These are phyloP conservation scores for Solenopsis invicta DNA, from an alignment of 1,140 invertebrate genomes.

Conservation along the genomic window DNA sequence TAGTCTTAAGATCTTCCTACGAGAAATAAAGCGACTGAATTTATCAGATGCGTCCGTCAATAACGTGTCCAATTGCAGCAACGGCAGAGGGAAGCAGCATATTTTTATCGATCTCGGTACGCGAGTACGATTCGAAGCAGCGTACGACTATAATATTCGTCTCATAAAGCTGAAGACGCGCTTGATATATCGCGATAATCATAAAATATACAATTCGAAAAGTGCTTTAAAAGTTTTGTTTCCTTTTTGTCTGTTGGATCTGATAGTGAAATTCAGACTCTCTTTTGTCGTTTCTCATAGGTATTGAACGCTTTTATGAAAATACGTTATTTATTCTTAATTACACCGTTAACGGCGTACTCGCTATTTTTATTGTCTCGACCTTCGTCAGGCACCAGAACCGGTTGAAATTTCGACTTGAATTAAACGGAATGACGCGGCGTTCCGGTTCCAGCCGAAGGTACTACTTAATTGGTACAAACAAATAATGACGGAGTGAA, in stretches of 20 bases:
- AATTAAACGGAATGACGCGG: slow-evolving; percentile 65
- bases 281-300: not conserved
- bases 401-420: slow-evolving; percentile 66
- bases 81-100: not conserved
- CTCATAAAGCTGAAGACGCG: not conserved
- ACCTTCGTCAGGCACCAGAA: slow-evolving; percentile 59
- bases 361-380: slow-evolving; percentile 62
- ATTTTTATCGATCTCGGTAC: slow-evolving; percentile 4
- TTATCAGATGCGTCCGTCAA: not conserved
- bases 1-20: not conserved
- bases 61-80: slow-evolving; percentile 1
- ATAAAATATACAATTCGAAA: slow-evolving; percentile 8
- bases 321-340: slow-evolving; percentile 63
- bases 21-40: slow-evolving; percentile 11
- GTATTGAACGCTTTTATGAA: not conserved
- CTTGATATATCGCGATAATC: not conserved
- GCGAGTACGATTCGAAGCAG: not conserved
- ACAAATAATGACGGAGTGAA: slow-evolving; percentile 66
- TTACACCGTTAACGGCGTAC: slow-evolving; percentile 52
- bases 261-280: not conserved
- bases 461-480: slow-evolving; percentile 66
- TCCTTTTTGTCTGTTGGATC: not conserved
- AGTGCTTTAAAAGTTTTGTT: no score
- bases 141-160: not conserved
- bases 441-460: slow-evolving; percentile 62